Percentiles rank a stretch among this genome's conserved stretches.
phyloP scores from a whole-genome alignment of 1,140 invertebrate genomes.

The Drosophila chauvacae region DNA sequence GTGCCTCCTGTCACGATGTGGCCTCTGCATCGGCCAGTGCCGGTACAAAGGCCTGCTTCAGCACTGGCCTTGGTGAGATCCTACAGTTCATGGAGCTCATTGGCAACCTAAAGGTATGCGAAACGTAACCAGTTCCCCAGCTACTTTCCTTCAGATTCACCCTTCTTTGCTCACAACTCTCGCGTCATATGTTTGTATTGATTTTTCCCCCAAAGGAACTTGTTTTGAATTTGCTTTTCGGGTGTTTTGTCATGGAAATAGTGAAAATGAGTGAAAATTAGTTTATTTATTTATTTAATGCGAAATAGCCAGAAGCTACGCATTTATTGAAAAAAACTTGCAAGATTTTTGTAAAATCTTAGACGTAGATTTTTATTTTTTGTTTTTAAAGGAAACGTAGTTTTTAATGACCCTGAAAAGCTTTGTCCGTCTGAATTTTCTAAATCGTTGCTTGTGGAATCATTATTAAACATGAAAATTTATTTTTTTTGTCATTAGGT shows the following conservation, averaged over 20 bases:
- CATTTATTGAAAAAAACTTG: background rate
- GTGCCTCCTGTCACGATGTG: constrained; percentile 62
- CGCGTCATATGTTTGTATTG: constrained; percentile 46
- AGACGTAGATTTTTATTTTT: too few species aligned
- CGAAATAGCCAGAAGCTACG: background rate
- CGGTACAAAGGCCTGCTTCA: constrained; percentile 78
- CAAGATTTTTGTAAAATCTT: background rate
- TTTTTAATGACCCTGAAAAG: background rate
- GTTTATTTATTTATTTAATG: background rate
- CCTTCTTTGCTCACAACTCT: background rate
- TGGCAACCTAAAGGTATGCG: constrained; percentile 78
- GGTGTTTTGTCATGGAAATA: background rate
- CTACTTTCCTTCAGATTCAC: constrained; percentile 1
- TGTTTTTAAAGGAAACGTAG: background rate
- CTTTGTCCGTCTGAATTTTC: background rate
- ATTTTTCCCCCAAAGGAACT: constrained; percentile 57
- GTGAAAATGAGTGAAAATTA: too few species aligned
- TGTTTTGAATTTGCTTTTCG: constrained; percentile 14
- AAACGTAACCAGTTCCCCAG: constrained; percentile 30
- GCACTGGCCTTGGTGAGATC: constrained; percentile 73
- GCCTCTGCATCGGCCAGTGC: constrained; percentile 41
- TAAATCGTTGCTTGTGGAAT: background rate
- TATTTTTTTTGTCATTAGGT: constrained; percentile 2
- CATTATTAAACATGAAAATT: background rate
- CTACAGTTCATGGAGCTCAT: constrained; percentile 83